Conservation (phyloP, 2,888 invertebrate species). For the Acronicta psi region DNA sequence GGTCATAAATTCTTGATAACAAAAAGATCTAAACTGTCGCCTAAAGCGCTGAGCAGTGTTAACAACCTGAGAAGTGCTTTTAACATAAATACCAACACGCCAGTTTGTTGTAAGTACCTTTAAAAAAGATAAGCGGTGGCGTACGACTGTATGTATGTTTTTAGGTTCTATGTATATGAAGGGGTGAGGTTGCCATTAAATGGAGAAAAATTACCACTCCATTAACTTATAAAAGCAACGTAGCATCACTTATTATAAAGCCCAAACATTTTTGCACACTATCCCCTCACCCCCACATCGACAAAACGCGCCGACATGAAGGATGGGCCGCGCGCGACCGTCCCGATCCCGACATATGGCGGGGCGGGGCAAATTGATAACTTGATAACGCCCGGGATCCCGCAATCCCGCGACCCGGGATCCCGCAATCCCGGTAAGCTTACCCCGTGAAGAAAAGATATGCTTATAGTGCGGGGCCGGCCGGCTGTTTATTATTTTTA, state of each 20-base stretch:
- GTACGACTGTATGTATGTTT: too few species aligned
- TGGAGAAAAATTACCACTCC: background rate
- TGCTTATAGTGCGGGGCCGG: slow-evolving; percentile 59
- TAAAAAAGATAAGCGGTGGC: too few species aligned
- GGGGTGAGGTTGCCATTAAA: too few species aligned
- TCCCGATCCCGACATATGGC: slow-evolving; percentile 53
- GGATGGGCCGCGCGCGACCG: slow-evolving; percentile 19
- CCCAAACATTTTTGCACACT: background rate
- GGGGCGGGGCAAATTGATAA: slow-evolving; percentile 80
- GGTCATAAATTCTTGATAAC: too few species aligned
- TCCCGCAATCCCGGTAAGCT: slow-evolving; percentile 64
- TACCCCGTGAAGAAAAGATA: slow-evolving; percentile 67
- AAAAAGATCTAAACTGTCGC: too few species aligned
- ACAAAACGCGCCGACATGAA: slow-evolving; percentile 32
- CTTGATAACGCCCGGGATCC: slow-evolving; percentile 77
- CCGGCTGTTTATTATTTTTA: slow-evolving; percentile 68
- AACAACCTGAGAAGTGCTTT: too few species aligned
- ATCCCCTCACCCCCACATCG: slow-evolving; percentile 31
- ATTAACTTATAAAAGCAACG: background rate
- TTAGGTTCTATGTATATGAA: too few species aligned
- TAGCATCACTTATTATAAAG: slow-evolving; percentile 4
- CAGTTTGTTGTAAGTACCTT: too few species aligned
- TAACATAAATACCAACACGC: too few species aligned
- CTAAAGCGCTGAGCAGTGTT: too few species aligned
- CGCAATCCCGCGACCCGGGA: slow-evolving; percentile 61